A percentile compares a stretch with the other conserved stretches of the same genome.
Evolutionary conservation across 2,888 invertebrate species (phyloP).

Genomic region (Zeuzera pyrina): DNA sequence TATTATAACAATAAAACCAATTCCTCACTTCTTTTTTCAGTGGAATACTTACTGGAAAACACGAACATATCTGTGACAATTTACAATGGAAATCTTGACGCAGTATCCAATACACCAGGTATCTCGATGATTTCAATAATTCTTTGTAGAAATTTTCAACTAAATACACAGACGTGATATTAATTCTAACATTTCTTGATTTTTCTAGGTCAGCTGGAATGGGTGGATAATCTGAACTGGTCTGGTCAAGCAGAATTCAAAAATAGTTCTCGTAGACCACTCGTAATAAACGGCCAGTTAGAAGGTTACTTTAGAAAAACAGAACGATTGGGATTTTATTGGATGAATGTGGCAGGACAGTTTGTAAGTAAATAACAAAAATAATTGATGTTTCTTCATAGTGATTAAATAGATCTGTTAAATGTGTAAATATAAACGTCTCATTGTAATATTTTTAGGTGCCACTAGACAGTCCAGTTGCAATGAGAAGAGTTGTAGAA

Average conservation of each 20-base stretch:
- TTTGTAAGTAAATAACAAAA: slow-evolving; percentile 70
- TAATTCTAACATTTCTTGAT: not conserved
- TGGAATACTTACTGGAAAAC: slow-evolving; percentile 76
- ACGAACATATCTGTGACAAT: slow-evolving; percentile 78
- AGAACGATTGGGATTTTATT: slow-evolving; percentile 79
- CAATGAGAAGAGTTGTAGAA: slow-evolving; percentile 74
- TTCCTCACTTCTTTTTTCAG: slow-evolving; percentile 52
- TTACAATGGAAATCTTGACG: slow-evolving; percentile 86
- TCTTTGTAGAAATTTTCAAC: not conserved
- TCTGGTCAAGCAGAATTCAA: slow-evolving; percentile 70
- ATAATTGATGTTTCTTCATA: not conserved
- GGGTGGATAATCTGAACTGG: slow-evolving; percentile 83
- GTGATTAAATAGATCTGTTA: not conserved
- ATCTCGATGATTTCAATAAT: slow-evolving; percentile 19
- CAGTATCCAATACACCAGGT: slow-evolving; percentile 88
- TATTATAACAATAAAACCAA: no score
- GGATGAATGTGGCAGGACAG: slow-evolving; percentile 85
- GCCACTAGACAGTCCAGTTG: slow-evolving; percentile 79
- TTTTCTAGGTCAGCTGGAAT: slow-evolving; percentile 76
- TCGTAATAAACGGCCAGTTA: slow-evolving; percentile 71
- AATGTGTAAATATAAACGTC: not conserved
- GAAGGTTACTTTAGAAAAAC: slow-evolving; percentile 81
- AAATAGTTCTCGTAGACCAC: slow-evolving; percentile 59
- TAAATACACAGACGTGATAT: not conserved
- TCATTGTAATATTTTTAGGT: slow-evolving; percentile 47